Percentiles rank a stretch among this genome's conserved stretches.
Evolutionary conservation across 2,888 invertebrate genomes (phyloP).

Genomic region (Ischnus inquisitorius): DNA sequence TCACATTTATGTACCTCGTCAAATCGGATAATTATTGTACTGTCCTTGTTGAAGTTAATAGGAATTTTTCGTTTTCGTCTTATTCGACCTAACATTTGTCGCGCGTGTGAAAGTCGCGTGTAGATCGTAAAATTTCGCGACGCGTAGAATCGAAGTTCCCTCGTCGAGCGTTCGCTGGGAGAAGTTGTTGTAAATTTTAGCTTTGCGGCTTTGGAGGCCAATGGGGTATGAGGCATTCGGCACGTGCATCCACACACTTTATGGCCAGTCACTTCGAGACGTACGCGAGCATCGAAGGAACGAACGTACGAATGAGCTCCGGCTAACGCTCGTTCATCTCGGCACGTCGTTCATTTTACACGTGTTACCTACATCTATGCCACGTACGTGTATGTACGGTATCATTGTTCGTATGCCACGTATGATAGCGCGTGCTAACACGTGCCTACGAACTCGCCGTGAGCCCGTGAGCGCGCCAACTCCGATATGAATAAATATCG

Average conservation of each 20-base stretch:
- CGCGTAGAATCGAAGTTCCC: conserved; percentile 29
- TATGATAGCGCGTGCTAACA: conserved; percentile 59
- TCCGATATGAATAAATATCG: conserved; percentile 52
- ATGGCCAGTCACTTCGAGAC: conserved; percentile 47
- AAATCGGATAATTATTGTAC: conserved; percentile 24
- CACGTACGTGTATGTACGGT: conserved; percentile 43
- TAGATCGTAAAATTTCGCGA: conserved; percentile 6
- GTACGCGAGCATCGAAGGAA: neutral
- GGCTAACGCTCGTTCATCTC: conserved; percentile 55
- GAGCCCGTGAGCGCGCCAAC: conserved; percentile 29
- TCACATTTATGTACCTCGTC: conserved; percentile 32
- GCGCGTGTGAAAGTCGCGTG: conserved; percentile 2
- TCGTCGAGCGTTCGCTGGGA: neutral
- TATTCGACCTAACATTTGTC: neutral
- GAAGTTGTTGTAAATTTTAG: conserved; percentile 10
- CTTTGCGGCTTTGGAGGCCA: conserved; percentile 4
- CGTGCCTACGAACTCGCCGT: conserved; percentile 37
- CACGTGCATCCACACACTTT: conserved; percentile 47
- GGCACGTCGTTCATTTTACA: conserved; percentile 66
- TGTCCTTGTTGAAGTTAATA: neutral
- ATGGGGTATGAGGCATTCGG: conserved; percentile 20
- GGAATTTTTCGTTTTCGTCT: neutral
- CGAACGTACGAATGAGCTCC: conserved; percentile 5
- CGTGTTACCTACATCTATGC: conserved; percentile 60
- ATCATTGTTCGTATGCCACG: conserved; percentile 50